Percentiles rank a stretch among this genome's conserved stretches.
Evolutionary conservation across 2,888 invertebrate genomes (phyloP).

Genomic region (Drosophila helvetica): DNA sequence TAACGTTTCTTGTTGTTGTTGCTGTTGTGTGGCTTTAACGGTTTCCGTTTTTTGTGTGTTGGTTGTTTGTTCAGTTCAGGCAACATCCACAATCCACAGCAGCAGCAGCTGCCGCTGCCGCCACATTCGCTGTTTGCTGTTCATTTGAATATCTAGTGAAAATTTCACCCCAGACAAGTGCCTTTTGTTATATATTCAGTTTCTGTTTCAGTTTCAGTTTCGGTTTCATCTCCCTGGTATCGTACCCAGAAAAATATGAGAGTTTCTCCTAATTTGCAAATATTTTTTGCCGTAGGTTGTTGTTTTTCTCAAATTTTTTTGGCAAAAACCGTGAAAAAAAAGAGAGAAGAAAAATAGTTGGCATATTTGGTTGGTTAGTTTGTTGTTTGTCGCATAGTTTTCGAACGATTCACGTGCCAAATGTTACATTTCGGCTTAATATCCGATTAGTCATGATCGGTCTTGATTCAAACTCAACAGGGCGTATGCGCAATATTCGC

Average conservation of each 20-base stretch:
- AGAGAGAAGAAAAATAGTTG: slow-evolving; percentile 32
- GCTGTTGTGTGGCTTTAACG: slow-evolving; percentile 69
- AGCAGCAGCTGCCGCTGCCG: slow-evolving; percentile 9
- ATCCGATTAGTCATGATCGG: slow-evolving; percentile 56
- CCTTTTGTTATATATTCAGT: slow-evolving; percentile 64
- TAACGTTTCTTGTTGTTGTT: slow-evolving; percentile 47
- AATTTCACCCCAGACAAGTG: slow-evolving; percentile 80
- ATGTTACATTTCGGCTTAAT: slow-evolving; percentile 62
- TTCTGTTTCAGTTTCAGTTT: slow-evolving; percentile 41
- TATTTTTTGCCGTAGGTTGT: slow-evolving; percentile 23
- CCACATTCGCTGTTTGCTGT: slow-evolving; percentile 45
- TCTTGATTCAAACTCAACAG: slow-evolving; percentile 51
- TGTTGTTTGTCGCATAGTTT: slow-evolving; percentile 56
- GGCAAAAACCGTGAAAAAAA: slow-evolving; percentile 15
- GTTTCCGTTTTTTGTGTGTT: slow-evolving; percentile 77
- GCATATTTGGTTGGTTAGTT: slow-evolving; percentile 24
- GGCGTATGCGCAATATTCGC: slow-evolving; percentile 69
- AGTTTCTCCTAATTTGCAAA: slow-evolving; percentile 80
- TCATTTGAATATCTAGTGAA: slow-evolving; percentile 78
- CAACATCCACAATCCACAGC: slow-evolving; percentile 9
- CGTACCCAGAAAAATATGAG: slow-evolving; percentile 44
- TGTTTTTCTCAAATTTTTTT: slow-evolving; percentile 34
- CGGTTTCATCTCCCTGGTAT: slow-evolving; percentile 62
- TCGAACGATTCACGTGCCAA: slow-evolving; percentile 66
- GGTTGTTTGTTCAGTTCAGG: slow-evolving; percentile 60